Conservation (phyloP, 2,113 vertebrate genomes). For the Hypocryptadius cinnamomeus region DNA sequence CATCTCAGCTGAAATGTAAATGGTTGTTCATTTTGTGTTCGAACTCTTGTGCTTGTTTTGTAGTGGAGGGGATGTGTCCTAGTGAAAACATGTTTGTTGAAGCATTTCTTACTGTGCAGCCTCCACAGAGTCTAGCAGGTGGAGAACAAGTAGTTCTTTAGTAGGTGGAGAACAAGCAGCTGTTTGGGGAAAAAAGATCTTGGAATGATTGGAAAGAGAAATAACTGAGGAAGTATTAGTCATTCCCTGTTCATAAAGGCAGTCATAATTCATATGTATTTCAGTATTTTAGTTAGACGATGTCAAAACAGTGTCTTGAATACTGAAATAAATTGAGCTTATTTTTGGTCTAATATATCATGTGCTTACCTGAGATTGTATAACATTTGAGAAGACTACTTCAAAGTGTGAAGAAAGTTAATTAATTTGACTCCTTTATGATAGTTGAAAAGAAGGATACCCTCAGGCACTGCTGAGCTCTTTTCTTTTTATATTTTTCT, state of each 20-base stretch:
- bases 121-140: not conserved
- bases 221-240: conserved; percentile 4
- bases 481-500: not conserved
- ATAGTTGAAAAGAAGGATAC: not conserved
- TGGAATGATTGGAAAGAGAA: not conserved
- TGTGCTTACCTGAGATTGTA: not conserved
- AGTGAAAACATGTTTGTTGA: not conserved
- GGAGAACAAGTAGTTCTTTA: not conserved
- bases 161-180: not conserved
- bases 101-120: not conserved
- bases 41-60: not conserved
- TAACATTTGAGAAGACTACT: not conserved
- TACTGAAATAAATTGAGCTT: not conserved
- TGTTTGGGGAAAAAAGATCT: not conserved
- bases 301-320: not conserved
- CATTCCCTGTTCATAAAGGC: not conserved
- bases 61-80: fast-evolving
- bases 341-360: not conserved
- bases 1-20: not conserved
- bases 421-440: not conserved
- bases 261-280: not conserved
- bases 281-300: not conserved
- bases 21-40: not conserved
- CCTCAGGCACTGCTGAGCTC: not conserved
- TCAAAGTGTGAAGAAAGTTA: not conserved